These are phyloP conservation scores for Dendroctonus valens DNA, from an alignment of 1,140 invertebrate species.

Conservation along the genomic window DNA sequence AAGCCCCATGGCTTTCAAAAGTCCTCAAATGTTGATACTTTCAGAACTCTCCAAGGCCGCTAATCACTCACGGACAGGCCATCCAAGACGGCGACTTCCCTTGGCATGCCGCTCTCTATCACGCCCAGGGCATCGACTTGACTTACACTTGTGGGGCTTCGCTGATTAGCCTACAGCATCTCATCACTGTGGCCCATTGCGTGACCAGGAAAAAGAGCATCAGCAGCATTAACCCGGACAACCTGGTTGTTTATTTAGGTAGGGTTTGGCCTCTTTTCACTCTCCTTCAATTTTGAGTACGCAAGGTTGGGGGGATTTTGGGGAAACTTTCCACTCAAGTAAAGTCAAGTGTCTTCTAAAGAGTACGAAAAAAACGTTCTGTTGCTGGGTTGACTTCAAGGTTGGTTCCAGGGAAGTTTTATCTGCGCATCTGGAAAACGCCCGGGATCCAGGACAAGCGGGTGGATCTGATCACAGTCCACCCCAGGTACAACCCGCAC, in stretches of 20 bases:
- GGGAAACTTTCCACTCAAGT: no score
- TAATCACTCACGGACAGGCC: conserved; percentile 46
- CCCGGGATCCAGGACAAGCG: conserved; percentile 47
- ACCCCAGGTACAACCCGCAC: conserved; percentile 59
- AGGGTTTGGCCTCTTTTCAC: not conserved
- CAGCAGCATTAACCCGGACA: conserved; percentile 38
- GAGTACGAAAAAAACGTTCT: not conserved
- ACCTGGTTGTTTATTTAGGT: conserved; percentile 46
- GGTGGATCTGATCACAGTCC: conserved; percentile 55
- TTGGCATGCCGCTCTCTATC: conserved; percentile 47
- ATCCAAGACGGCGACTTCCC: conserved; percentile 47
- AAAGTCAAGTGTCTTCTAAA: not conserved
- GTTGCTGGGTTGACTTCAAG: no score
- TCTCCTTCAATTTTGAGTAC: not conserved
- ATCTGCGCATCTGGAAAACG: conserved; percentile 44
- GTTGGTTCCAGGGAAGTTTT: conserved; percentile 42
- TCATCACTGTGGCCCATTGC: conserved; percentile 85
- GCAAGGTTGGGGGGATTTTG: no score
- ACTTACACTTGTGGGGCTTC: conserved; percentile 76
- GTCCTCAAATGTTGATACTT: not conserved
- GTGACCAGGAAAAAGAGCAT: conserved; percentile 51
- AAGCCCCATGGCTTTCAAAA: not conserved
- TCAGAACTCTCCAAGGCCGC: conserved; percentile 10
- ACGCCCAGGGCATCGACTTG: conserved; percentile 43
- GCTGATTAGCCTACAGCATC: conserved; percentile 68